phyloP scores from a whole-genome alignment of 2,113 vertebrate genomes.

The Takifugu flavidus region DNA sequence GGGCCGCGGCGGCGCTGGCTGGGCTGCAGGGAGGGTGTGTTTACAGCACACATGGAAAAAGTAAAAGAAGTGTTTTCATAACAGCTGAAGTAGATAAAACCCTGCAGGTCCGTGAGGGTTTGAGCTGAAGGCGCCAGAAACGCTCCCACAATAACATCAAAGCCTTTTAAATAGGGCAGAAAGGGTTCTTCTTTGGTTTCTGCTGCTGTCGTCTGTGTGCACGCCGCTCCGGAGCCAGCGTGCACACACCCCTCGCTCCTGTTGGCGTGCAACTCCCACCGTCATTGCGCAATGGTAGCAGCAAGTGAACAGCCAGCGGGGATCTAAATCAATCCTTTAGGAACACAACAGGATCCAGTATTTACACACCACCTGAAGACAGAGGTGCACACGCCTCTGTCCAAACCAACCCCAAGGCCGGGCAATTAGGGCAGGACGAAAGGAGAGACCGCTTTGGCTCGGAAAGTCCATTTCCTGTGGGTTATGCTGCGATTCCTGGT shows the following conservation, averaged over 20 bases:
- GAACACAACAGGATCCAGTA: conserved; percentile 8
- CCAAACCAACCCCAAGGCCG: conserved; percentile 1
- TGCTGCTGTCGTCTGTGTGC: no score
- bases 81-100: conserved; percentile 2
- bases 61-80: conserved; percentile 34
- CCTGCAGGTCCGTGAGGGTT: not conserved
- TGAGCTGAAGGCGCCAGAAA: not conserved
- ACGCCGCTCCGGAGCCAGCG: not conserved
- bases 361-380: no score
- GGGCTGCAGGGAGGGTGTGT: conserved; percentile 9
- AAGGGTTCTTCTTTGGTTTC: conserved; percentile 9
- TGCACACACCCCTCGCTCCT: conserved; percentile 46
- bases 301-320: conserved; percentile 30
- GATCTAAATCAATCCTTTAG: conserved; percentile 8
- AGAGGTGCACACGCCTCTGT: not conserved
- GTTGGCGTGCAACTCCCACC: conserved; percentile 52
- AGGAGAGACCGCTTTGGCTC: conserved; percentile 29
- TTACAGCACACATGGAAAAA: conserved; percentile 42
- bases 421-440: conserved; percentile 24
- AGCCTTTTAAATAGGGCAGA: conserved; percentile 1
- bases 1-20: not conserved
- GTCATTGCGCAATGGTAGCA: conserved; percentile 58
- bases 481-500: conserved; percentile 29
- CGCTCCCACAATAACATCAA: not conserved
- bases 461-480: conserved; percentile 58